A percentile compares a stretch with the other conserved stretches of the same genome.
These are phyloP conservation scores for Echinarachnius parma DNA, from an alignment of 53 echinoderm and acorn worm genomes.

Conservation along the genomic window DNA sequence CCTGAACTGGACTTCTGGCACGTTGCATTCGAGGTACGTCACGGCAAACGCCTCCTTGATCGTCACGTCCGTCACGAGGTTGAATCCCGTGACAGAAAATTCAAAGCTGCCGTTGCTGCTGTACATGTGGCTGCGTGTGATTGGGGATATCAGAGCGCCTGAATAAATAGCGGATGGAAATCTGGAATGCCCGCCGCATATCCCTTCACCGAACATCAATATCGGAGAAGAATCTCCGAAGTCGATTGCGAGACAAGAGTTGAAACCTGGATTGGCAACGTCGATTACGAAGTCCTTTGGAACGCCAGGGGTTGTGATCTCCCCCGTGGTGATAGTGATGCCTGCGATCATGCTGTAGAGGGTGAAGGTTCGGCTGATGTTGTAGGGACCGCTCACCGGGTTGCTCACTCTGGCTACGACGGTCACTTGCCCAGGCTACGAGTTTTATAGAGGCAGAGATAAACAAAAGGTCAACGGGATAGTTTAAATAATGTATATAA, in stretches of 20 bases:
- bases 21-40: slow-evolving; percentile 48
- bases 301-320: slow-evolving; percentile 10
- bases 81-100: slow-evolving; percentile 50
- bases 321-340: slow-evolving; percentile 7
- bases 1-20: slow-evolving; percentile 59
- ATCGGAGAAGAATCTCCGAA: slow-evolving; percentile 50
- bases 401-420: slow-evolving; percentile 6
- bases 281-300: slow-evolving; percentile 37
- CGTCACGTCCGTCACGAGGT: slow-evolving; percentile 53
- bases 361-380: slow-evolving; percentile 8
- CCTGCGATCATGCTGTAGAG: slow-evolving; percentile 8
- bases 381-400: slow-evolving; percentile 27
- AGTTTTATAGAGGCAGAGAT: too few species aligned
- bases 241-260: slow-evolving; percentile 64
- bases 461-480: too few species aligned
- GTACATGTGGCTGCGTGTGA: slow-evolving; percentile 44
- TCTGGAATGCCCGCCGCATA: slow-evolving; percentile 44
- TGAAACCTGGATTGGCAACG: slow-evolving; percentile 46
- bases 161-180: slow-evolving; percentile 26
- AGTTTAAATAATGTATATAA: too few species aligned
- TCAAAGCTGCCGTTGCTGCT: slow-evolving; percentile 43
- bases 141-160: slow-evolving; percentile 2
- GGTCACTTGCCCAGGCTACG: slow-evolving; percentile 15
- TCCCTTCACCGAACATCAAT: slow-evolving; percentile 43
- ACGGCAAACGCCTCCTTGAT: slow-evolving; percentile 52